phyloP scores from a whole-genome alignment of 1,140 invertebrate species.

The Diplogasteroides magnus region DNA sequence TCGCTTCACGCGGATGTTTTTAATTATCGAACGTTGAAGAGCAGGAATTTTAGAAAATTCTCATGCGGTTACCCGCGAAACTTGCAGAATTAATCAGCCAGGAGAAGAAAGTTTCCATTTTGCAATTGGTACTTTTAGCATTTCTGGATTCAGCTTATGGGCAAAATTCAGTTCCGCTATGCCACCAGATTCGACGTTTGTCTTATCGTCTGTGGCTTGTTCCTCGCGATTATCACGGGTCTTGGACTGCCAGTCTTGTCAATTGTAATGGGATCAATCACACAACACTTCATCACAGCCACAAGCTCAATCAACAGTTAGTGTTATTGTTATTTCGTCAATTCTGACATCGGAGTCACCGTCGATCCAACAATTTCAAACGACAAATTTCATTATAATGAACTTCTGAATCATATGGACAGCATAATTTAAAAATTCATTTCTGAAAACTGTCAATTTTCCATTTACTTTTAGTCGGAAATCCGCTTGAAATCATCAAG shows the following conservation, averaged over 20 bases:
- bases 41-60: too few relatives aligned
- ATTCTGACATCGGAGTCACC: background rate
- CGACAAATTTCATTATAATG: background rate
- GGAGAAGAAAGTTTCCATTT: slow-evolving; percentile 20
- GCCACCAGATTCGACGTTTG: slow-evolving; percentile 21
- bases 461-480: too few relatives aligned
- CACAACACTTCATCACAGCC: background rate
- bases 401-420: background rate
- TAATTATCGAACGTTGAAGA: too few relatives aligned
- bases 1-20: too few relatives aligned
- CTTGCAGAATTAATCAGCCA: too few relatives aligned
- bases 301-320: background rate
- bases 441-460: too few relatives aligned
- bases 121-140: slow-evolving; percentile 11
- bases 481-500: too few relatives aligned
- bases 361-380: background rate
- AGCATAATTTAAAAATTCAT: slow-evolving; percentile 27
- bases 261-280: slow-evolving; percentile 33
- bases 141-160: background rate
- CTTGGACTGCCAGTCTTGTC: slow-evolving; percentile 32
- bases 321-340: background rate
- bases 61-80: too few relatives aligned
- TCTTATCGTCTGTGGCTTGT: slow-evolving; percentile 23
- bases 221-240: slow-evolving; percentile 25
- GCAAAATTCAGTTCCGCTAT: slow-evolving; percentile 31